phyloP scores from a whole-genome alignment of 2,113 vertebrate genomes.

The Peromyscus polionotus region DNA sequence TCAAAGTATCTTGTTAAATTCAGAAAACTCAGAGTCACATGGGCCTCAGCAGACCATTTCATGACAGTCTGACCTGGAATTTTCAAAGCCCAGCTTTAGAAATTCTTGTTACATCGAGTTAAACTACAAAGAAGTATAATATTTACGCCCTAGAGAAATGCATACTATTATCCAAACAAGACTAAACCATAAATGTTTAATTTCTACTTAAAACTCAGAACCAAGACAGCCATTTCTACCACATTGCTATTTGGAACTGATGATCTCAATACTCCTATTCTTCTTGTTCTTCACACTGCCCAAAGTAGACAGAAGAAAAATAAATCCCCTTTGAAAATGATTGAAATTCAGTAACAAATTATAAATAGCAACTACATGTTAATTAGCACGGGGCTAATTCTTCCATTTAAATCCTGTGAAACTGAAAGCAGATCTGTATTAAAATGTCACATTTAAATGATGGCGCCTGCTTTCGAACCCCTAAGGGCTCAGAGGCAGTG shows the following conservation, averaged over 20 bases:
- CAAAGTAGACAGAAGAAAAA: slow-evolving; percentile 49
- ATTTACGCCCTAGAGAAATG: slow-evolving; percentile 32
- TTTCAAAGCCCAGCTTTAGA: background rate
- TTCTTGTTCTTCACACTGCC: slow-evolving; percentile 54
- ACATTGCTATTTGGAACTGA: background rate
- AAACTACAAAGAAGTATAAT: slow-evolving; percentile 14
- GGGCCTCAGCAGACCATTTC: background rate
- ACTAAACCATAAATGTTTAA: slow-evolving; percentile 42
- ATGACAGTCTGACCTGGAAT: background rate
- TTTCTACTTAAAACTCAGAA: slow-evolving; percentile 1
- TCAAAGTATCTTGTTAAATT: background rate
- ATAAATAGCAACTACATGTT: slow-evolving; percentile 70
- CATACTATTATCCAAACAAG: slow-evolving; percentile 22
- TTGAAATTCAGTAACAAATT: slow-evolving; percentile 62
- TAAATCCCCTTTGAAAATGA: slow-evolving; percentile 59
- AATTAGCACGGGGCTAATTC: slow-evolving; percentile 66
- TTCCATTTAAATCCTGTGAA: slow-evolving; percentile 58
- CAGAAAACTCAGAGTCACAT: background rate
- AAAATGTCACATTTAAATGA: slow-evolving; percentile 3
- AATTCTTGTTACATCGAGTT: background rate
- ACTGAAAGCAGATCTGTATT: slow-evolving; percentile 31
- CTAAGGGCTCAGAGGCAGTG: background rate
- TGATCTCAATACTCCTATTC: slow-evolving; percentile 21
- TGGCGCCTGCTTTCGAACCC: background rate
- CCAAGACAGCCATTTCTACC: background rate